Conservation (phyloP, 2,888 invertebrate species). For the Noctuana brunneofusca region DNA sequence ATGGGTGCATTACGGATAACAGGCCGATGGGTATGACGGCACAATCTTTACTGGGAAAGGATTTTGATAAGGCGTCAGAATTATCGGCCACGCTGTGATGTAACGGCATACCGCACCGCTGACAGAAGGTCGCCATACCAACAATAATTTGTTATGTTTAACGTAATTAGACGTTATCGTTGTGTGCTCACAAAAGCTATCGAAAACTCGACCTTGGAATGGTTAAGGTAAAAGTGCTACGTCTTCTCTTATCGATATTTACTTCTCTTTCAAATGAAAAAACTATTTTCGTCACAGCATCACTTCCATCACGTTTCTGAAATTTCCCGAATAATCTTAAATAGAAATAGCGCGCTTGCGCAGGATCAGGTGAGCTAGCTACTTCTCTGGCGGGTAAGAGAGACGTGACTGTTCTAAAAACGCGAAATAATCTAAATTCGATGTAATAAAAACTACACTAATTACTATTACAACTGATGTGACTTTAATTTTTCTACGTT, state of each 20-base stretch:
- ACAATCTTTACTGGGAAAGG: slow-evolving; percentile 57
- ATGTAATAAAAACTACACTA: too few species aligned
- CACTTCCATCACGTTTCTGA: not conserved
- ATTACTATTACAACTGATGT: not conserved
- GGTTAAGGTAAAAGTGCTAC: not conserved
- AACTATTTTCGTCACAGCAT: not conserved
- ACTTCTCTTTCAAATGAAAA: not conserved
- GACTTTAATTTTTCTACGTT: not conserved
- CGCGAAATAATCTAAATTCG: too few species aligned
- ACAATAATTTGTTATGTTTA: slow-evolving; percentile 34
- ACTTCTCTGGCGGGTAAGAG: too few species aligned
- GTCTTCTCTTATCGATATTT: slow-evolving; percentile 18
- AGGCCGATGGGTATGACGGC: slow-evolving; percentile 43
- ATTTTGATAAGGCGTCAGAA: slow-evolving; percentile 54
- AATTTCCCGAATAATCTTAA: not conserved
- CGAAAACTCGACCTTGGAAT: slow-evolving; percentile 26
- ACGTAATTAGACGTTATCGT: slow-evolving; percentile 42
- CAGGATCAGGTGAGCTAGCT: not conserved
- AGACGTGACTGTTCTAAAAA: too few species aligned
- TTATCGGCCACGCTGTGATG: slow-evolving; percentile 49
- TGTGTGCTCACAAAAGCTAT: slow-evolving; percentile 13
- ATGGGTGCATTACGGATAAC: slow-evolving; percentile 40
- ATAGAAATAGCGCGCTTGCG: not conserved
- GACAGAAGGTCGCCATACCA: slow-evolving; percentile 44
- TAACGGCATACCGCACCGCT: slow-evolving; percentile 45